Evolutionary conservation across 2,888 invertebrate genomes (phyloP).

Genomic region (Callyntrura sp.): DNA sequence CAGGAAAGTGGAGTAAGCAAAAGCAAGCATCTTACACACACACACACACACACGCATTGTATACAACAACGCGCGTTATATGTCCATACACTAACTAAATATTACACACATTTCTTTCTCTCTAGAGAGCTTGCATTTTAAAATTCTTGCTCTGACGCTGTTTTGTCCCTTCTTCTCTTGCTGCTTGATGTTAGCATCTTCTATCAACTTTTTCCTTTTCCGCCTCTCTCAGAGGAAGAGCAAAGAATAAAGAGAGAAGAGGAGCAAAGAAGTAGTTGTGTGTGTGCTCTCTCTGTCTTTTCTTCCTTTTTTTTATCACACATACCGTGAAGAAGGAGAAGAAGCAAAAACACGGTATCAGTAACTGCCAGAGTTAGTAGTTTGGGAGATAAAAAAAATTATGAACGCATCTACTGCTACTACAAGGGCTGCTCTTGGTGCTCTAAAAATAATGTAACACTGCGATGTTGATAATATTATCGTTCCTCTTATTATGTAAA

Average conservation of each 20-base stretch:
- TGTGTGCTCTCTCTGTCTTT: constrained; percentile 4
- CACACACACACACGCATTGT: constrained; percentile 16
- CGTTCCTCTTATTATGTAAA: constrained; percentile 65
- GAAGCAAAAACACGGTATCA: constrained; percentile 12
- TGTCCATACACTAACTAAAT: constrained; percentile 6
- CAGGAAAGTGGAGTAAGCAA: constrained; percentile 20
- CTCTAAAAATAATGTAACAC: constrained; percentile 49
- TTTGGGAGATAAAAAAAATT: constrained; percentile 29
- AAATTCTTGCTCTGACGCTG: constrained; percentile 54
- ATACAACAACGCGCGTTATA: neutral
- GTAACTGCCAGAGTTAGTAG: constrained; percentile 5
- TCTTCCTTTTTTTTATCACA: constrained; percentile 11
- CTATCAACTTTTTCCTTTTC: constrained; percentile 28
- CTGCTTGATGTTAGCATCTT: constrained; percentile 18
- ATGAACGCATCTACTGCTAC: neutral
- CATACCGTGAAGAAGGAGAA: neutral
- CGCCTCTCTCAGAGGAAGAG: neutral
- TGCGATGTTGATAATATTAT: constrained; percentile 59
- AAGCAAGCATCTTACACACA: neutral
- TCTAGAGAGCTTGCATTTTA: constrained; percentile 62
- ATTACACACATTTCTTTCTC: constrained; percentile 37
- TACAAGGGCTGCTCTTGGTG: neutral
- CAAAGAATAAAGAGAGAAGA: constrained; percentile 10
- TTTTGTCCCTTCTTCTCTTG: neutral
- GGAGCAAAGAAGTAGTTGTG: neutral